Percentiles rank a stretch among this genome's conserved stretches.
phyloP scores from a whole-genome alignment of 1,140 invertebrate genomes.

The Steinernema feltiae region DNA sequence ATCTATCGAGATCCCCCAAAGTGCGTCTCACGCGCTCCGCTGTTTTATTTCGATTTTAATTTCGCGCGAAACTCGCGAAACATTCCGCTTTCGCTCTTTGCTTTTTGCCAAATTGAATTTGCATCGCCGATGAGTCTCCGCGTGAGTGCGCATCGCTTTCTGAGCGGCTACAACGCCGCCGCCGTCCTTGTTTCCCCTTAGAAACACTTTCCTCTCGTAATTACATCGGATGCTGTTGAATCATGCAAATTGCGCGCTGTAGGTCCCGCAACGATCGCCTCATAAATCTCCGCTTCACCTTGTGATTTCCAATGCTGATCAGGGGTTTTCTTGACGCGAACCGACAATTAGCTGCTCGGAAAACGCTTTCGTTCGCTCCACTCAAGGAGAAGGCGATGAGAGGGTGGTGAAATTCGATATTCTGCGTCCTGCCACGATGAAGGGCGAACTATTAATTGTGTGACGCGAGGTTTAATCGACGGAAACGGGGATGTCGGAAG shows the following conservation, averaged over 20 bases:
- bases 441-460: not conserved
- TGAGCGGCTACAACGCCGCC: not conserved
- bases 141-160: not conserved
- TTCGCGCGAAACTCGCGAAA: not conserved
- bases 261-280: not conserved
- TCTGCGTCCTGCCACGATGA: not conserved
- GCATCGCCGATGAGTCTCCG: not conserved
- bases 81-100: not conserved
- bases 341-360: not conserved
- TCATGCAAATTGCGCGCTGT: not conserved
- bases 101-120: slow-evolving; percentile 15
- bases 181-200: not conserved
- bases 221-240: not conserved
- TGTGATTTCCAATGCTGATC: not conserved
- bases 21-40: not conserved
- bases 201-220: not conserved
- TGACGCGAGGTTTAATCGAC: slow-evolving; percentile 4
- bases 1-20: too few species aligned
- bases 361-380: not conserved
- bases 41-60: not conserved
- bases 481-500: not conserved
- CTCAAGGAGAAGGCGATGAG: not conserved
- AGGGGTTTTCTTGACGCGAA: not conserved
- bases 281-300: not conserved
- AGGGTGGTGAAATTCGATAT: slow-evolving; percentile 3